Evolutionary conservation across 2,797 vertebrate genomes (phyloP).

Genomic region (Aldrovandia affinis): DNA sequence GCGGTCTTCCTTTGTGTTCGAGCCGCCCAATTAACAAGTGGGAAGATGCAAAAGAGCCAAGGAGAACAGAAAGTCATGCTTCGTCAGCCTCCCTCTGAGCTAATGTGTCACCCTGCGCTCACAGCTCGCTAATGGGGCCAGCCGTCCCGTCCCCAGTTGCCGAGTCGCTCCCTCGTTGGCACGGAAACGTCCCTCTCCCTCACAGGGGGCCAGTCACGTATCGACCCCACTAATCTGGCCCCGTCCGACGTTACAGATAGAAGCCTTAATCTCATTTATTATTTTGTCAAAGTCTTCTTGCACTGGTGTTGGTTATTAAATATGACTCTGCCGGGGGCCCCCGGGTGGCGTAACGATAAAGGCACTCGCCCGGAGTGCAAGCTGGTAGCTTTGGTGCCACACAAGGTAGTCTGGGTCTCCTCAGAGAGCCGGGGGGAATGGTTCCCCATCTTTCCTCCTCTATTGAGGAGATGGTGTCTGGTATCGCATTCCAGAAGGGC

Average conservation of each 20-base stretch:
- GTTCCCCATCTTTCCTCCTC: no score
- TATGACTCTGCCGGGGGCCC: no score
- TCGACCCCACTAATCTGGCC: neutral
- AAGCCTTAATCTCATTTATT: neutral
- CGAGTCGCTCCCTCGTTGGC: neutral
- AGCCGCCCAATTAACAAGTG: neutral
- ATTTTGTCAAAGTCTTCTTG: neutral
- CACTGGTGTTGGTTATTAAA: no score
- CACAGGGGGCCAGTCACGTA: neutral
- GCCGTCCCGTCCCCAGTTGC: neutral
- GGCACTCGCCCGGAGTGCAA: no score
- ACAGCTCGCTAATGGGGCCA: neutral
- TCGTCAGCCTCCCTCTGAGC: slow-evolving; percentile 4
- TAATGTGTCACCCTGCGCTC: slow-evolving; percentile 18
- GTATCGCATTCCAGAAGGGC: no score
- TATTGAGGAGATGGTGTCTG: no score
- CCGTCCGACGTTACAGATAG: neutral
- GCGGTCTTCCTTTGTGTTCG: neutral
- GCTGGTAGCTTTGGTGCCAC: no score
- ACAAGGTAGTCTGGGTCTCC: no score
- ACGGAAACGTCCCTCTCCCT: neutral
- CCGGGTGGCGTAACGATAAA: no score
- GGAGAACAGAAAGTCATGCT: neutral
- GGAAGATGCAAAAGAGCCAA: neutral
- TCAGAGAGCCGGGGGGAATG: no score